phyloP scores from a whole-genome alignment of 2,797 vertebrate genomes.

The Fratercula arctica region DNA sequence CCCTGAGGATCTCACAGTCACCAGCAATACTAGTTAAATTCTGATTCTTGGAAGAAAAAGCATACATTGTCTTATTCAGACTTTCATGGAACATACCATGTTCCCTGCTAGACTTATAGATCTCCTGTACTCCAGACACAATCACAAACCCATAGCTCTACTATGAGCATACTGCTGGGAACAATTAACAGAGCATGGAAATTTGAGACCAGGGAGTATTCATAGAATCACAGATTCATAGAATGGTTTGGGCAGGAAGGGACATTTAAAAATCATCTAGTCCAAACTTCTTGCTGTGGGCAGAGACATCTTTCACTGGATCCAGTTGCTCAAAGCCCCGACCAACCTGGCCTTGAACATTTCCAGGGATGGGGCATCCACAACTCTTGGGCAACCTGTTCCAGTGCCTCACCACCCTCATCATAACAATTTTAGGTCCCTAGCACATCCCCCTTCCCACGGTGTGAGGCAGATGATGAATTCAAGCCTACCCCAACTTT shows the following conservation, averaged over 20 bases:
- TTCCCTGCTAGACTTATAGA: background rate
- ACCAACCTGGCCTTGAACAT: background rate
- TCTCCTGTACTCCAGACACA: background rate
- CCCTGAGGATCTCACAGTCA: background rate
- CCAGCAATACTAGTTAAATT: background rate
- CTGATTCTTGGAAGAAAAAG: background rate
- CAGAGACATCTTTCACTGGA: too few species aligned
- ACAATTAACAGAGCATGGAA: background rate
- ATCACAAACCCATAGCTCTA: background rate
- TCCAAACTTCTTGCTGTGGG: too few species aligned
- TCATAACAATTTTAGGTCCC: background rate
- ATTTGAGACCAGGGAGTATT: background rate
- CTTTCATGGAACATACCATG: background rate
- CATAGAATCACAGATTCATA: background rate
- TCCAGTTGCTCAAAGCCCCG: too few species aligned
- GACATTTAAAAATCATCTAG: background rate
- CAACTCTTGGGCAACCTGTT: background rate
- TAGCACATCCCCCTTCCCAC: background rate
- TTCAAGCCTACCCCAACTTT: background rate
- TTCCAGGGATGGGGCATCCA: background rate
- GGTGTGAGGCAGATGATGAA: background rate
- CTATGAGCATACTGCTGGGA: background rate
- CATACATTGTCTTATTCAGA: background rate
- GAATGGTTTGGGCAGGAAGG: background rate
- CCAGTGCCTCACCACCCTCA: too few species aligned